Conservation (phyloP, 2,888 invertebrate species). For the Arenicola marina region DNA sequence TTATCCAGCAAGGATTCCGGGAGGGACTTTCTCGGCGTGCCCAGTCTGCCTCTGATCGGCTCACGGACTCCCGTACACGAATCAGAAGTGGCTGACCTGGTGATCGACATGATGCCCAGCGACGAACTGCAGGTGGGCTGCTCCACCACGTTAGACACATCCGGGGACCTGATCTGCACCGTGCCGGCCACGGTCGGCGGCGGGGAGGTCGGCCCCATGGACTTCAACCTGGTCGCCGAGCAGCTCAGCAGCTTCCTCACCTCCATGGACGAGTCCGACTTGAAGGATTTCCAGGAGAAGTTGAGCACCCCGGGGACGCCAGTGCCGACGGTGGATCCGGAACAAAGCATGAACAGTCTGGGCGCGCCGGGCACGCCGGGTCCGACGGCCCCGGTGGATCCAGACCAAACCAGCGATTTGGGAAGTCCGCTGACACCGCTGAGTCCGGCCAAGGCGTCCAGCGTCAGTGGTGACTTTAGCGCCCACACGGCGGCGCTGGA, state of each 20-base stretch:
- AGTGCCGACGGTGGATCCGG: background rate
- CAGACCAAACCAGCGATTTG: background rate
- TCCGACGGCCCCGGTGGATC: background rate
- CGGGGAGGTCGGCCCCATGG: background rate
- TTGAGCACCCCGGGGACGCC: slow-evolving; percentile 5
- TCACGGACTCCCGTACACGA: slow-evolving; percentile 27
- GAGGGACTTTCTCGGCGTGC: no score
- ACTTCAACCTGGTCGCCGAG: background rate
- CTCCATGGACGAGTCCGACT: slow-evolving; percentile 27
- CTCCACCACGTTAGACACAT: background rate
- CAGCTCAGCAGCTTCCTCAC: slow-evolving; percentile 16
- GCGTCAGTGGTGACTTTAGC: background rate
- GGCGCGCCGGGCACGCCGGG: background rate
- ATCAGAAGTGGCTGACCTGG: slow-evolving; percentile 37
- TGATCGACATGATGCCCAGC: slow-evolving; percentile 28
- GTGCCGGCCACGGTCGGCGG: background rate
- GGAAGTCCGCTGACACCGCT: background rate
- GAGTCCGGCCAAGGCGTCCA: background rate
- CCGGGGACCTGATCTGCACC: background rate
- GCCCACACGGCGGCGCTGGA: background rate
- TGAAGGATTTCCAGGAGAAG: slow-evolving; percentile 21
- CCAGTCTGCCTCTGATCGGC: background rate
- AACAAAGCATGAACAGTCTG: background rate
- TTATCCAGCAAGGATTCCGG: background rate
- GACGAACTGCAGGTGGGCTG: background rate